Percentiles rank a stretch among this genome's conserved stretches.
phyloP scores from a whole-genome alignment of 2,888 invertebrate genomes.

The Limnephilus marmoratus region DNA sequence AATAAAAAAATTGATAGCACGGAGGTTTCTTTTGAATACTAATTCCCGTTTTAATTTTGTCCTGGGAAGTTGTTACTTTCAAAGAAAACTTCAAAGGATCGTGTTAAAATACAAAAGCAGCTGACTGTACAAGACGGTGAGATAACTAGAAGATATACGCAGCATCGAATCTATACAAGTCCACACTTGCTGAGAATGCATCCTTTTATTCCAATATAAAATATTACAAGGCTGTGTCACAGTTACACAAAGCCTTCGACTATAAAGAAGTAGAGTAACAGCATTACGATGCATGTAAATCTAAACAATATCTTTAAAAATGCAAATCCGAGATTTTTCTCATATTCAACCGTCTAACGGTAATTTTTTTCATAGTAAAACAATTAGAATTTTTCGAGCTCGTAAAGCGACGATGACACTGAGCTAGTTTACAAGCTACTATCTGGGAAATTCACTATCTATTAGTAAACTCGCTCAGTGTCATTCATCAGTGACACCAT shows the following conservation, averaged over 20 bases:
- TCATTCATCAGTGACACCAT: too few species aligned
- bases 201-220: background rate
- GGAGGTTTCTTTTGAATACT: too few species aligned
- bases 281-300: background rate
- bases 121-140: background rate
- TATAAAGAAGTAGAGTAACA: background rate
- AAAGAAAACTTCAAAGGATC: background rate
- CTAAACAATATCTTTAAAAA: too few species aligned
- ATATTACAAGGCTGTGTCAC: background rate
- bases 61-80: background rate
- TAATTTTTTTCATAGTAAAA: too few species aligned
- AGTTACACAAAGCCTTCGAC: background rate
- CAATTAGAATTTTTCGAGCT: too few species aligned
- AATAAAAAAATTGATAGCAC: too few species aligned
- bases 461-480: too few species aligned
- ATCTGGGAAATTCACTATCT: too few species aligned
- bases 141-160: background rate
- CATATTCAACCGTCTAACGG: too few species aligned
- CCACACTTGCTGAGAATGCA: background rate
- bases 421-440: too few species aligned
- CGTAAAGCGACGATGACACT: too few species aligned
- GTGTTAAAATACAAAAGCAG: background rate
- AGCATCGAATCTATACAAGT: background rate
- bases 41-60: background rate
- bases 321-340: too few species aligned